Percentiles rank a stretch among this genome's conserved stretches.
These are phyloP conservation scores for Drosophila arawakana DNA, from an alignment of 1,140 invertebrate species.

Conservation along the genomic window DNA sequence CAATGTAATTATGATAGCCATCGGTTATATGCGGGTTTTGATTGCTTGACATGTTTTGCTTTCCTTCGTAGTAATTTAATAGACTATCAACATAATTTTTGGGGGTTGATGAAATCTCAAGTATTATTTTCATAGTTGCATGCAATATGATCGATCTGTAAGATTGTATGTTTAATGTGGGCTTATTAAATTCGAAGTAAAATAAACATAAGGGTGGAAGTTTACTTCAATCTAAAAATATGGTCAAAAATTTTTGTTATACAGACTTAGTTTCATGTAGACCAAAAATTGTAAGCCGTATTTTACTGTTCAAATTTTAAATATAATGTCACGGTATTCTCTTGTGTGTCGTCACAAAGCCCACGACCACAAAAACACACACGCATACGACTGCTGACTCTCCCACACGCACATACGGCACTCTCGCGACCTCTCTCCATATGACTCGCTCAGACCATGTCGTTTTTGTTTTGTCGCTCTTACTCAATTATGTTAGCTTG, in stretches of 20 bases:
- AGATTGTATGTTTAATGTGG: constrained; percentile 65
- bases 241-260: neutral
- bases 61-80: constrained; percentile 57
- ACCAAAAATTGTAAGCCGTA: constrained; percentile 8
- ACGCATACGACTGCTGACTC: constrained; percentile 12
- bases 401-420: constrained; percentile 20
- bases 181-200: constrained; percentile 35
- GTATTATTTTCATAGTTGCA: constrained; percentile 29
- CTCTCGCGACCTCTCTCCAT: constrained; percentile 8
- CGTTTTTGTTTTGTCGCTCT: constrained; percentile 22
- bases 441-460: constrained; percentile 15
- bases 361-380: constrained; percentile 26
- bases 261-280: neutral
- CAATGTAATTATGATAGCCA: constrained; percentile 60
- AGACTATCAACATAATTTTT: constrained; percentile 51
- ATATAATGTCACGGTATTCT: constrained; percentile 18
- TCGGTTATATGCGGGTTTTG: constrained; percentile 63
- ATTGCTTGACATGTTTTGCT: constrained; percentile 58
- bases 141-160: constrained; percentile 76
- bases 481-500: constrained; percentile 42
- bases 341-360: constrained; percentile 44
- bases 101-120: constrained; percentile 46
- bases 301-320: constrained; percentile 18
- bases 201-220: constrained; percentile 41
- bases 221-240: neutral